These are phyloP conservation scores for Lethrus apterus DNA, from an alignment of 1,140 invertebrate genomes.

Conservation along the genomic window DNA sequence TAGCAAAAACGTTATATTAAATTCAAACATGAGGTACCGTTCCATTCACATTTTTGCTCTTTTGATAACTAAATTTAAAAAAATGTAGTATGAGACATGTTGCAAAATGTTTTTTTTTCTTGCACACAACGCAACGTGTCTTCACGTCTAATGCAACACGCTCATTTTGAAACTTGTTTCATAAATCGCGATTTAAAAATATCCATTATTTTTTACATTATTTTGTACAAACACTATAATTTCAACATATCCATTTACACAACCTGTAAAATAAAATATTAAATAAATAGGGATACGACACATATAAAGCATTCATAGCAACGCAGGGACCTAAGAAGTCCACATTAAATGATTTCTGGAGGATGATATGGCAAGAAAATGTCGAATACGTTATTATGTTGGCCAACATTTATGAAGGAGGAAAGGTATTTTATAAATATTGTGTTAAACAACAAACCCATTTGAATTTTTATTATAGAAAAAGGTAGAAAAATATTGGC, in stretches of 20 bases:
- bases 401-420: slow-evolving; percentile 65
- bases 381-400: slow-evolving; percentile 69
- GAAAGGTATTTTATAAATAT: slow-evolving; percentile 44
- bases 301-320: slow-evolving; percentile 65
- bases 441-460: background rate
- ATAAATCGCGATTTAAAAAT: too few species aligned
- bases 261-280: background rate
- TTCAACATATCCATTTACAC: too few species aligned
- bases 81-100: too few species aligned
- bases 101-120: too few species aligned
- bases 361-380: slow-evolving; percentile 69
- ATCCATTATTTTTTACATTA: background rate
- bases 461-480: slow-evolving; percentile 22
- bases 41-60: too few species aligned
- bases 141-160: too few species aligned
- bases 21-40: too few species aligned
- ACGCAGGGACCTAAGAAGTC: slow-evolving; percentile 69
- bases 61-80: too few species aligned
- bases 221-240: background rate
- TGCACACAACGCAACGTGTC: too few species aligned
- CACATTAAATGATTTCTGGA: slow-evolving; percentile 72
- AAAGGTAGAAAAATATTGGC: slow-evolving; percentile 61
- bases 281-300: slow-evolving; percentile 60
- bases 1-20: too few species aligned
- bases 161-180: background rate